These are phyloP conservation scores for Pempheris klunzingeri DNA, from an alignment of 2,797 vertebrate genomes.

Conservation along the genomic window DNA sequence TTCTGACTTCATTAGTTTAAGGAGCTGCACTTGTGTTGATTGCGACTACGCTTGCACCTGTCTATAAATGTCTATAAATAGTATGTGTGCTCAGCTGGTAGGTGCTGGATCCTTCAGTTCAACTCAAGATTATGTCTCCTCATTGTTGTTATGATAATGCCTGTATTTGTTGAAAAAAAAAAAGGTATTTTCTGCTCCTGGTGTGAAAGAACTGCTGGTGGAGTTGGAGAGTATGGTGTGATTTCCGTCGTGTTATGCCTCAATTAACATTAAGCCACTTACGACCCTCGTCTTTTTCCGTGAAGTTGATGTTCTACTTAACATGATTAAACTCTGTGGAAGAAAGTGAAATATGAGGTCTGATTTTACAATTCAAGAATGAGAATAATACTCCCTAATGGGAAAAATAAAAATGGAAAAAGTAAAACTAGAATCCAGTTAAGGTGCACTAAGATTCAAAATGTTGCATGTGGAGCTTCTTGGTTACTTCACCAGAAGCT, in stretches of 20 bases:
- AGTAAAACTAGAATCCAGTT: neutral
- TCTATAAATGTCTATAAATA: conserved; percentile 20
- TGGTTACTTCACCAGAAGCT: neutral
- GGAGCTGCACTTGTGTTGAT: conserved; percentile 27
- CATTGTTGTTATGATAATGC: neutral
- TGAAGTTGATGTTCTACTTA: neutral
- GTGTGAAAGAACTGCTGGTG: neutral
- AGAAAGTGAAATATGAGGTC: neutral
- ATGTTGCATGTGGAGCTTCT: no score
- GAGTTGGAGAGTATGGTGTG: neutral
- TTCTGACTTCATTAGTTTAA: conserved; percentile 26
- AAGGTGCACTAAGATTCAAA: neutral
- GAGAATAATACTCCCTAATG: neutral
- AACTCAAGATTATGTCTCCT: neutral
- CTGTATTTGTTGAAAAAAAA: neutral
- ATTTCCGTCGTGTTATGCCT: neutral
- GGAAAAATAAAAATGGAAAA: conserved; percentile 2
- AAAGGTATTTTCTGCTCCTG: neutral
- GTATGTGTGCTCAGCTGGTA: neutral
- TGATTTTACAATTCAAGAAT: neutral
- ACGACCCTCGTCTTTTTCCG: neutral
- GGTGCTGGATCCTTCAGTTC: neutral
- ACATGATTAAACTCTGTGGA: neutral
- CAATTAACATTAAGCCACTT: neutral
- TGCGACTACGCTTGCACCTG: conserved; percentile 12